Evolutionary conservation across 2,797 vertebrate species (phyloP).

Genomic region (Tamandua tetradactyla): DNA sequence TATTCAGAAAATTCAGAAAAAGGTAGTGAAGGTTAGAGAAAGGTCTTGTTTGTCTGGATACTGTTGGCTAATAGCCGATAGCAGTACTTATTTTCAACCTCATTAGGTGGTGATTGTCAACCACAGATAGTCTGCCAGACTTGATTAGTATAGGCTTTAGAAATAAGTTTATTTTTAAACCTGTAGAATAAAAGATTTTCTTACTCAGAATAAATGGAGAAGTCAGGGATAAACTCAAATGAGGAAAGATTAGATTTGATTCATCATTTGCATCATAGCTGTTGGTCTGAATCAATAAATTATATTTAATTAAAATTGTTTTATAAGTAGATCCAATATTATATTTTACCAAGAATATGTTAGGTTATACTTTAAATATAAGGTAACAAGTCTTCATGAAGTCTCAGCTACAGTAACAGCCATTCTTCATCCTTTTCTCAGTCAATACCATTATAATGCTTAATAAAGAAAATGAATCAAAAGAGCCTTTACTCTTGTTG

Average conservation of each 20-base stretch:
- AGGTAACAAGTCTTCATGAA: conserved; percentile 26
- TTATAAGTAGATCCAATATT: conserved; percentile 50
- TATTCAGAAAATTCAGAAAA: not conserved
- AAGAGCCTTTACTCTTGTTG: not conserved
- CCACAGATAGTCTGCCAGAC: not conserved
- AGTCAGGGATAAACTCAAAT: not conserved
- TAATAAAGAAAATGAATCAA: not conserved
- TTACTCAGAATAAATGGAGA: not conserved
- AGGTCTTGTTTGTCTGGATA: not conserved
- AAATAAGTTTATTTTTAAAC: not conserved
- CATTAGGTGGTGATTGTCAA: not conserved
- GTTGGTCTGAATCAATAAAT: conserved; percentile 41
- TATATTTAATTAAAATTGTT: conserved; percentile 63
- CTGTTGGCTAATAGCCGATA: not conserved
- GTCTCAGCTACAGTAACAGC: conserved; percentile 11
- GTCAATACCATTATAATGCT: not conserved
- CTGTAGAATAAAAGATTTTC: not conserved
- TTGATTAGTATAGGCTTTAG: not conserved
- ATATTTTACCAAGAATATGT: not conserved
- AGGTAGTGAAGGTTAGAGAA: not conserved
- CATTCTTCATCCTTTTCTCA: conserved; percentile 47
- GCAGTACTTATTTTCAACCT: not conserved
- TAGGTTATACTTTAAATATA: conserved; percentile 22
- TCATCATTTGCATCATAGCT: not conserved
- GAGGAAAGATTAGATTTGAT: not conserved